Conservation (phyloP, 2,113 vertebrate species). For the Leptobrachium leishanense region DNA sequence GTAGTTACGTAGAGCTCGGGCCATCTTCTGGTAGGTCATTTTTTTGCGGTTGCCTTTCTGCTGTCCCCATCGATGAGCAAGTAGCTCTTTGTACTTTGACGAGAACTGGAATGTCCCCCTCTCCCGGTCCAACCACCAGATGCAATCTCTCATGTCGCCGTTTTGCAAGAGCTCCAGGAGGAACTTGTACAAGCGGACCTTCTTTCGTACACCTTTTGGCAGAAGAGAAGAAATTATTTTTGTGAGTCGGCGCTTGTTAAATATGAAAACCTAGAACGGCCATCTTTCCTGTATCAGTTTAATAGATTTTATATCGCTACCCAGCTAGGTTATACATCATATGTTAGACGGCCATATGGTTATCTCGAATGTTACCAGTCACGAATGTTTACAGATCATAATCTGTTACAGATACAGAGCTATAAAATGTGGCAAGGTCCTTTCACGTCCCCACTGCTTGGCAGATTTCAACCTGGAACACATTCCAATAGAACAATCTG, state of each 20-base stretch:
- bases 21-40: constrained; percentile 75
- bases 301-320: too few species aligned
- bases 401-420: too few species aligned
- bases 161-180: constrained; percentile 65
- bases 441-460: too few species aligned
- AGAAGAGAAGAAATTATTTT: neutral
- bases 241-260: neutral
- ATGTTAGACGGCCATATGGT: too few species aligned
- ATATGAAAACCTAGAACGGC: too few species aligned
- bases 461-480: neutral
- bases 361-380: too few species aligned
- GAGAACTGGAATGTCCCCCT: constrained; percentile 71
- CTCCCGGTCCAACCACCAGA: constrained; percentile 71
- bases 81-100: constrained; percentile 68
- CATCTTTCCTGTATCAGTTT: too few species aligned
- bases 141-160: constrained; percentile 69
- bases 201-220: constrained; percentile 60
- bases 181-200: constrained; percentile 70
- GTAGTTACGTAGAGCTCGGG: constrained; percentile 69
- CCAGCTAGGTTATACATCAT: too few species aligned
- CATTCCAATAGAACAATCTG: neutral
- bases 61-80: constrained; percentile 70
- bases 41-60: constrained; percentile 73
- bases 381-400: too few species aligned
- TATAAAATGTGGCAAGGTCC: too few species aligned